These are phyloP conservation scores for Archocentrus centrarchus DNA, from an alignment of 2,113 vertebrate species.

Conservation along the genomic window DNA sequence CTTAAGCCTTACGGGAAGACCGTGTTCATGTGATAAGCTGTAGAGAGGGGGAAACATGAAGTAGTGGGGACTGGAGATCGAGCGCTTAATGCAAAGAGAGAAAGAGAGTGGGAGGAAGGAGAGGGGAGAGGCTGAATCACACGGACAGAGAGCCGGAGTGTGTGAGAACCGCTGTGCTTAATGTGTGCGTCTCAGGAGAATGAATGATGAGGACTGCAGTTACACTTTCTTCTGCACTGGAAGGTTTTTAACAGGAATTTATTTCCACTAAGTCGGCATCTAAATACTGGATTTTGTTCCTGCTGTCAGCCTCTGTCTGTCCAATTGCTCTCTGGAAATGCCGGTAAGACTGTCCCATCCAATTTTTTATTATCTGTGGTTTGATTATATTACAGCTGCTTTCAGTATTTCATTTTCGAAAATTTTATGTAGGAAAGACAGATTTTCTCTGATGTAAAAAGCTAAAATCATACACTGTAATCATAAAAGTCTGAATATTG, in stretches of 20 bases:
- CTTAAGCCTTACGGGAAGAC: slow-evolving; percentile 46
- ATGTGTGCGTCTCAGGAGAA: slow-evolving; percentile 42
- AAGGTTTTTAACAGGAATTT: slow-evolving; percentile 46
- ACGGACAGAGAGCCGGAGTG: slow-evolving; percentile 46
- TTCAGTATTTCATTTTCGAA: background rate
- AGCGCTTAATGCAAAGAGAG: slow-evolving; percentile 30
- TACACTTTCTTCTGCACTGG: slow-evolving; percentile 36
- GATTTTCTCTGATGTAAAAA: background rate
- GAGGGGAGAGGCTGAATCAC: slow-evolving; percentile 52
- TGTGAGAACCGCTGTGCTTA: slow-evolving; percentile 35
- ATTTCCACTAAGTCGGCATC: background rate
- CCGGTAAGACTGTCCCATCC: slow-evolving; percentile 47
- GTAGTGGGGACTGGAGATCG: slow-evolving; percentile 32
- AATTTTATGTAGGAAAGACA: background rate
- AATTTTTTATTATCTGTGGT: background rate
- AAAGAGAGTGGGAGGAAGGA: slow-evolving; percentile 27
- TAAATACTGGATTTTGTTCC: slow-evolving; percentile 44
- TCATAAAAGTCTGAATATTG: background rate
- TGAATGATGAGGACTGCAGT: slow-evolving; percentile 35
- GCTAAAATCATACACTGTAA: background rate
- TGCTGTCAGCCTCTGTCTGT: background rate
- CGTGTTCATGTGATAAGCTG: slow-evolving; percentile 24
- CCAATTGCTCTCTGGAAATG: slow-evolving; percentile 14
- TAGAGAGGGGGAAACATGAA: slow-evolving; percentile 15
- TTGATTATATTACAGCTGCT: background rate